These are phyloP conservation scores for Valencia hispanica DNA, from an alignment of 2,797 vertebrate genomes.

Conservation along the genomic window DNA sequence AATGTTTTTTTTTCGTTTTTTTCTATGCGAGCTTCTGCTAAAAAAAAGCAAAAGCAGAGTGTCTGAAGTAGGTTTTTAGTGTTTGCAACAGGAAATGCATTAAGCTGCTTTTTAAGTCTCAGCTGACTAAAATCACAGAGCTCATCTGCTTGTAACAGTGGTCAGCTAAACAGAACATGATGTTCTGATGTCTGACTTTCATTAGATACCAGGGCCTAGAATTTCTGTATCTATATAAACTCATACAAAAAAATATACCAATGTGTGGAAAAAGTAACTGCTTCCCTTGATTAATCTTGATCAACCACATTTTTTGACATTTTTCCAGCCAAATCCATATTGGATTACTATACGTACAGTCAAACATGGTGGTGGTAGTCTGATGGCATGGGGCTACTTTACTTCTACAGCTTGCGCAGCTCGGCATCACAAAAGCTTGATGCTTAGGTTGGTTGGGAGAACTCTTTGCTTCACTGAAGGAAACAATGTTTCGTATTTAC, in stretches of 20 bases:
- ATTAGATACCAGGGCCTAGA: background rate
- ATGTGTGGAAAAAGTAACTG: background rate
- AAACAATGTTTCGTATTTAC: background rate
- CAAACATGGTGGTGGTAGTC: background rate
- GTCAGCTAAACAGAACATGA: background rate
- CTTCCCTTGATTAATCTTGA: no score
- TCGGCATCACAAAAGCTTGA: background rate
- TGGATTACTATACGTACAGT: background rate
- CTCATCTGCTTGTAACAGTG: background rate
- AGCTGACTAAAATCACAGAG: background rate
- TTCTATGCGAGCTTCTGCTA: slow-evolving; percentile 17
- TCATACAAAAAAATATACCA: background rate
- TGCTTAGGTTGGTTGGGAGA: background rate
- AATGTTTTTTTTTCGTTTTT: background rate
- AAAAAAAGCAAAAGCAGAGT: background rate
- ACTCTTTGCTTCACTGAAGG: background rate
- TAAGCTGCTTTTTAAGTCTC: background rate
- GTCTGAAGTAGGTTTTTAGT: background rate
- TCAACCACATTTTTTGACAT: background rate
- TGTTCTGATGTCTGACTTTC: background rate
- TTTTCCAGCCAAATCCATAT: background rate
- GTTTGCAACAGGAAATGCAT: background rate
- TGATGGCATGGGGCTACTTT: background rate
- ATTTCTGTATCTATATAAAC: background rate
- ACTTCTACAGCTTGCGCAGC: background rate